Evolutionary conservation across 2,888 invertebrate genomes (phyloP), one percentile per base, ranked within the genome.

Genomic region (Dryobotodes eremita): DNA sequence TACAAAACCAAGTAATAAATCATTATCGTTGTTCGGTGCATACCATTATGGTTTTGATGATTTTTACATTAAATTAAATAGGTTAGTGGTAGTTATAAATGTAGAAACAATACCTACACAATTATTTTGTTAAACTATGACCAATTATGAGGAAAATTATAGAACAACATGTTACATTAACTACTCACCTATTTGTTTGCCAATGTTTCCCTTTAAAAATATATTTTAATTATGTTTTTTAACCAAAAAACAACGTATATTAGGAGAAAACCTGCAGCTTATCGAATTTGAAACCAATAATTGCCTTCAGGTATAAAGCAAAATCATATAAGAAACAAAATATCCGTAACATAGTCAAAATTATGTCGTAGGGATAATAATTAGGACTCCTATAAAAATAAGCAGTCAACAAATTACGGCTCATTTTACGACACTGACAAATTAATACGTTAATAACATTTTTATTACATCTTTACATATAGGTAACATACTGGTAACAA

Each of bases 61-160:
- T 3, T 6, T 31, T 48, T 36, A 23, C 10, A 57, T 36, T 70
- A 36, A 46, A 57, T 69, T 53, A 75, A 71, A 68, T 80, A 69
- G 76, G 66, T 75, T 62, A 73, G 26, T 50, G 13, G 15, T 15
- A 20, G 26, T 15, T 36, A n/a, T 13, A 65, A 26, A 75, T 65
- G 26, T 61, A 17, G 70, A 55, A 77, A 68, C 31, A 61, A 65
- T 68, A 50, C 23, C n/a, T 15, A 70, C 23, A 53, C 66, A 79
- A 46, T 59, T 65, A 61, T 69, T 68, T 65, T 20, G 68, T 72
- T 70, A 0, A n/a, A 48, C 59, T 66, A 57, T 65, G 48, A 77
- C 55, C 68, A 79, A 75, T 64, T 61, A 82, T 31, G 26, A 85
- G 85, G 85, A 86, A 83, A 86, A 85, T 42, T 53, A 72, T 64